Base-by-base conservation (phyloP, 2,113 vertebrate species). In the Boulengeromyrus knoepffleri region DNA sequence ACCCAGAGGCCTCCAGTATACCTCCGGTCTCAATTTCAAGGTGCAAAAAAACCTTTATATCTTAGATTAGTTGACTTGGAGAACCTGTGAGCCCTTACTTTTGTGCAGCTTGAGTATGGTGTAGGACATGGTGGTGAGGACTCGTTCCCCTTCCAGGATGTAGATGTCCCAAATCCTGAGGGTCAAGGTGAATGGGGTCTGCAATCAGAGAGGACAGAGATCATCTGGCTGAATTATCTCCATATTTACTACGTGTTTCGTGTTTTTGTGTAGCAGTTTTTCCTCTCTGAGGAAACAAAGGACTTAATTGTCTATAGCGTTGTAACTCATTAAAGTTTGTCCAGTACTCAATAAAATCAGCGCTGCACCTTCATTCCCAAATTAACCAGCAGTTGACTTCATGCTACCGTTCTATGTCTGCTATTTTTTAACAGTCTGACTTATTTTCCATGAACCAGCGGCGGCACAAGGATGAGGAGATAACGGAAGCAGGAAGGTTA, bases 111-210 rank as follows among this genome's bases (percentile, higher is more conserved):
- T 99, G 95, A 99, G 96, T 95, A 98, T 95, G 10, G 99, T 99
- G 94, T 99, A 99, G 94, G 98, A 98, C 98, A 99, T 99, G 88
- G 98, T 96, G 46, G 97, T 97, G 90, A 99, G 97, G 92, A 99
- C 89, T 83, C 97, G 52, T 77, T 99, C 99, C 84, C 99, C 99
- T 96, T 99, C 99, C 90, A 99, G 94, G 94, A 99, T 97, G 94
- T 99, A 99, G 94, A 99, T 98, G 95, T 99, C 99, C 99, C 99
- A 99, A 95, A 99, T 98, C 94, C 99, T 97, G 92, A 99, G 96
- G 89, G 97, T 98, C 91, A 99, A 96, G 0, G 97, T 99, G 96
- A 99, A 99, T 47, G 99, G 99, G 89, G 97, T 99, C 99, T 99
- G 95, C 24, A 93, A 94, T 92, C 42, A 91, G 36, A 89, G 36